Evolutionary conservation across 2,888 invertebrate genomes (phyloP).

Genomic region (Deilephila porcellus): DNA sequence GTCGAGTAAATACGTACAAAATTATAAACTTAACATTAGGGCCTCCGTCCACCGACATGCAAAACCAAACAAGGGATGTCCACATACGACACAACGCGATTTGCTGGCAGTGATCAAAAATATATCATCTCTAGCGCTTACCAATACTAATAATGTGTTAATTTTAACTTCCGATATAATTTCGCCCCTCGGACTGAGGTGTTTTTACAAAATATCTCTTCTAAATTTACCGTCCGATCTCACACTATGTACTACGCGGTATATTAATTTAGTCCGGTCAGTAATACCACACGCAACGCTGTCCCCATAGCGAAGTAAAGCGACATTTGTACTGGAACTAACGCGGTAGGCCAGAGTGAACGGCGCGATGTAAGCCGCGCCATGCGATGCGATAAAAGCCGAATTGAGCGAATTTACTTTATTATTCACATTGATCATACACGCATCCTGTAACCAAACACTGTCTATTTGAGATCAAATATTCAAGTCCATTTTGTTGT

Average conservation of each 20-base stretch:
- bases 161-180: slow-evolving; percentile 63
- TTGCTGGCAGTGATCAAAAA: slow-evolving; percentile 80
- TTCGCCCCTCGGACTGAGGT: slow-evolving; percentile 43
- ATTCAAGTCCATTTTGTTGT: slow-evolving; percentile 71
- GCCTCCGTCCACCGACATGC: slow-evolving; percentile 44
- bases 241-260: slow-evolving; percentile 56
- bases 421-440: slow-evolving; percentile 34
- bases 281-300: slow-evolving; percentile 44
- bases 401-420: slow-evolving; percentile 18
- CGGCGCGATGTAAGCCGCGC: no score
- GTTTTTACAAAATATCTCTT: slow-evolving; percentile 75
- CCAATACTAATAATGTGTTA: slow-evolving; percentile 48
- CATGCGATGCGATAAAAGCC: not conserved
- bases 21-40: slow-evolving; percentile 33
- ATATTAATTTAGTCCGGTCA: slow-evolving; percentile 51
- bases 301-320: slow-evolving; percentile 39
- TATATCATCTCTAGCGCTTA: slow-evolving; percentile 69
- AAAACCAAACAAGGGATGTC: slow-evolving; percentile 37
- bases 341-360: slow-evolving; percentile 7
- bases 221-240: slow-evolving; percentile 41
- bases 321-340: slow-evolving; percentile 17
- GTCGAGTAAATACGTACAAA: slow-evolving; percentile 13
- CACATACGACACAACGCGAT: slow-evolving; percentile 52
- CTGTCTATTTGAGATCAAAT: slow-evolving; percentile 79
- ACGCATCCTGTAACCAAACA: slow-evolving; percentile 50